phyloP scores from a whole-genome alignment of 2,888 invertebrate genomes.

The Stenodema calcarata region DNA sequence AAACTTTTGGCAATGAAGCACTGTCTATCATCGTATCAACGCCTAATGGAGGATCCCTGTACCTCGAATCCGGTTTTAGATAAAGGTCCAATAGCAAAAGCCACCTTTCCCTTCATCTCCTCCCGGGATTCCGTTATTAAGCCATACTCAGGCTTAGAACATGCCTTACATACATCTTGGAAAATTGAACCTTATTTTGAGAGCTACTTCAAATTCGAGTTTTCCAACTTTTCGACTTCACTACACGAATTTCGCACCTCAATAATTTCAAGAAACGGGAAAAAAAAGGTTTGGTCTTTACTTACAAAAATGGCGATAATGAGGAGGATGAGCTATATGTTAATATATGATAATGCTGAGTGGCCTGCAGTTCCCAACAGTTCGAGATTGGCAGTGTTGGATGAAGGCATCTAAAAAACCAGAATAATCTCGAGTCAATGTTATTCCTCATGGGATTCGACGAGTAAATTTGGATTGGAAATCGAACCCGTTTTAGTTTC shows the following conservation, averaged over 20 bases:
- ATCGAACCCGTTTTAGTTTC: not conserved
- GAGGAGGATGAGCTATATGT: conserved; percentile 21
- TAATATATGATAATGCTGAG: conserved; percentile 36
- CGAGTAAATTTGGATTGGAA: not conserved
- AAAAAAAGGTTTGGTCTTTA: not conserved
- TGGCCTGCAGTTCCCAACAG: conserved; percentile 28
- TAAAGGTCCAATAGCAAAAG: too few species aligned
- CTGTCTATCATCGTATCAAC: too few species aligned
- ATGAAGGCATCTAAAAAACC: conserved; percentile 40
- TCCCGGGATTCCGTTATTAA: too few species aligned
- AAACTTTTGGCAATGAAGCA: too few species aligned
- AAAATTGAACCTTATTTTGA: too few species aligned
- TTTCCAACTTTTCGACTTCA: not conserved
- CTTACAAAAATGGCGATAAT: conserved; percentile 36
- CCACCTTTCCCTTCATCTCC: too few species aligned
- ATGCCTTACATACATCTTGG: too few species aligned
- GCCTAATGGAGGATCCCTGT: too few species aligned
- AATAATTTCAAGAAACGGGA: not conserved
- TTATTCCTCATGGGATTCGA: too few species aligned
- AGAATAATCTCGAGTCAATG: not conserved
- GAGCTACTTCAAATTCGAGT: too few species aligned
- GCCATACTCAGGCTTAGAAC: too few species aligned
- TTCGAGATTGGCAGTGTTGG: conserved; percentile 17
- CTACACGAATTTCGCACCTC: not conserved
- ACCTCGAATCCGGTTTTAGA: too few species aligned